Percentiles rank a stretch among this genome's conserved stretches.
These are phyloP conservation scores for Diploptera punctata DNA, from an alignment of 2,888 invertebrate genomes.

Conservation along the genomic window DNA sequence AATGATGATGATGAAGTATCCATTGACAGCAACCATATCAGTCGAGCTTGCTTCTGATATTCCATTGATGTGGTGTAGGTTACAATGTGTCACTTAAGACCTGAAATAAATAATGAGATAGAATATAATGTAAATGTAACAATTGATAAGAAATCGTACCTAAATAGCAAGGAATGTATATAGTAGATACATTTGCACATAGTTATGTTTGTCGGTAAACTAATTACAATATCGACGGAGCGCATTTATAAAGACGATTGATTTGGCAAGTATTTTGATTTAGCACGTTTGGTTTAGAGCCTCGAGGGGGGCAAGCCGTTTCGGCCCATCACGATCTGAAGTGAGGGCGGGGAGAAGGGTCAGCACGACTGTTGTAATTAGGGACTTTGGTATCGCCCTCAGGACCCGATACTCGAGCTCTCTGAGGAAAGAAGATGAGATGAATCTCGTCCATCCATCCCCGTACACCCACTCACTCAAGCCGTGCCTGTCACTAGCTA, in stretches of 20 bases:
- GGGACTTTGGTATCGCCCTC: not conserved
- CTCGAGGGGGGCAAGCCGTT: not conserved
- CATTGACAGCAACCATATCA: too few species aligned
- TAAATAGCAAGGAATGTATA: too few species aligned
- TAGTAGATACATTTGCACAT: too few species aligned
- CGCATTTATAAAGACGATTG: not conserved
- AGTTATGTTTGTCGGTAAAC: not conserved
- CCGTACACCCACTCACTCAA: not conserved
- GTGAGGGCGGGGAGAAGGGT: not conserved
- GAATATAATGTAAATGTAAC: too few species aligned
- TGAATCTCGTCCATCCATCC: too few species aligned
- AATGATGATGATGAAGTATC: too few species aligned
- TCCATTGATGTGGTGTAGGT: too few species aligned
- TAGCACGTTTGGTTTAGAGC: not conserved
- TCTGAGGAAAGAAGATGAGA: too few species aligned
- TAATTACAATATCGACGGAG: not conserved
- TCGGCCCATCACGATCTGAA: not conserved
- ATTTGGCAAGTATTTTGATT: conserved; percentile 7
- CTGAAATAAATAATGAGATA: too few species aligned
- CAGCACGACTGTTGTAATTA: conserved; percentile 6
- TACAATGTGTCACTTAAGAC: too few species aligned
- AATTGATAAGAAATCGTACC: too few species aligned
- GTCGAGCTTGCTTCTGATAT: too few species aligned
- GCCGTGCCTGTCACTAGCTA: not conserved
- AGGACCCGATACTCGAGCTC: not conserved